Conservation (phyloP, 2,888 invertebrate genomes). For the Encarsia formosa region DNA sequence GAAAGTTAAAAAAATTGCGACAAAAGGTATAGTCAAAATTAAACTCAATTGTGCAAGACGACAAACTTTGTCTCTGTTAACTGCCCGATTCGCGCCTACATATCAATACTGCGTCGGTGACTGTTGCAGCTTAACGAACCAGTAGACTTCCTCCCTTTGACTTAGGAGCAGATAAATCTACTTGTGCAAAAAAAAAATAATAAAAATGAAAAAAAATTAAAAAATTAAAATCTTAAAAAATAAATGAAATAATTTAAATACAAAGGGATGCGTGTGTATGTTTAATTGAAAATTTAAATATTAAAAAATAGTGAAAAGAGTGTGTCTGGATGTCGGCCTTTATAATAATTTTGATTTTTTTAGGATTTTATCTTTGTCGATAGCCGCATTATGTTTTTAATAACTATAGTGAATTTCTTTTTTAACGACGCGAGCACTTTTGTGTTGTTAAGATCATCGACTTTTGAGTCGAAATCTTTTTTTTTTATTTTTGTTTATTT, state of each 20-base stretch:
- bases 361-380: conserved; percentile 39
- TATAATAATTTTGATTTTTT: conserved; percentile 25
- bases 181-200: too few species aligned
- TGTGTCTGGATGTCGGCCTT: conserved; percentile 7
- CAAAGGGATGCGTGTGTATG: too few species aligned
- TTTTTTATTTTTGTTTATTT: conserved; percentile 1
- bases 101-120: conserved; percentile 30
- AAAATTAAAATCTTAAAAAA: too few species aligned
- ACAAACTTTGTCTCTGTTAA: conserved; percentile 12
- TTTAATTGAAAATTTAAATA: too few species aligned
- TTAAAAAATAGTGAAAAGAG: too few species aligned
- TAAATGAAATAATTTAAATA: too few species aligned
- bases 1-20: conserved; percentile 7
- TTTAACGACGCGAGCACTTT: conserved; percentile 7
- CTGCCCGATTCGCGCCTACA: conserved; percentile 32
- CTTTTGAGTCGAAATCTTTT: conserved; percentile 7
- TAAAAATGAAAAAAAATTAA: too few species aligned
- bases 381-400: conserved; percentile 35
- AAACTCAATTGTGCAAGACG: too few species aligned
- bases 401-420: conserved; percentile 28
- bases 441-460: neutral
- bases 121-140: conserved; percentile 18
- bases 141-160: conserved; percentile 19
- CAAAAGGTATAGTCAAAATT: too few species aligned
- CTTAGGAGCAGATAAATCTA: conserved; percentile 13